Evolutionary conservation across 1,140 invertebrate genomes (phyloP).

Genomic region (Drosophila truncata): DNA sequence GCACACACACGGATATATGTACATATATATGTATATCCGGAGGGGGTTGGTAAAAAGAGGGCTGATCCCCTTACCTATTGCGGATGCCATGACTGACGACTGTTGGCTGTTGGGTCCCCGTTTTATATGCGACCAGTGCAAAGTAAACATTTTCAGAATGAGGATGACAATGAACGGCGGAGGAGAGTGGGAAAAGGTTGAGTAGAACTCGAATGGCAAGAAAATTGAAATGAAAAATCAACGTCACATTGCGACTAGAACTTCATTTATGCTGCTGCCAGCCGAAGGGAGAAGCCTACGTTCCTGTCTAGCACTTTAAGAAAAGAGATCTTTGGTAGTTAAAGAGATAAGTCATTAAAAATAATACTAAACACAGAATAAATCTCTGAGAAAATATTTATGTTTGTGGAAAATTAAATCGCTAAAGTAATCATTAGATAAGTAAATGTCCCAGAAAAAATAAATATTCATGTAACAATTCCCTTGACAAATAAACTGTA

Average conservation of each 20-base stretch:
- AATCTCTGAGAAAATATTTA: rapidly evolving
- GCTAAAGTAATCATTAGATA: not conserved
- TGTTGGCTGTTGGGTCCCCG: conserved; percentile 33
- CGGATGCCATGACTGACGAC: conserved; percentile 60
- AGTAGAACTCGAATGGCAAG: conserved; percentile 47
- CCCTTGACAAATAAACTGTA: no score
- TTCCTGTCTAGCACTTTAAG: conserved; percentile 7
- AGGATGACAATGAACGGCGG: conserved; percentile 28
- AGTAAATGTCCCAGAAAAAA: no score
- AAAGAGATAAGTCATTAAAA: not conserved
- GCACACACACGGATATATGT: not conserved
- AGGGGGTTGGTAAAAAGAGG: conserved; percentile 1
- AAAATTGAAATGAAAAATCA: conserved; percentile 79
- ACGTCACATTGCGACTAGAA: conserved; percentile 56
- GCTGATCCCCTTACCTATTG: conserved; percentile 42
- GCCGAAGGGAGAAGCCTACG: conserved; percentile 8
- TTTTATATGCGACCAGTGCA: conserved; percentile 77
- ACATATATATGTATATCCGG: not conserved
- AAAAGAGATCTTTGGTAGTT: not conserved
- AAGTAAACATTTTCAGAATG: conserved; percentile 68
- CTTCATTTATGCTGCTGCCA: conserved; percentile 41
- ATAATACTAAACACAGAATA: no score
- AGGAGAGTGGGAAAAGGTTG: conserved; percentile 4
- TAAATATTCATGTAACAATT: no score
- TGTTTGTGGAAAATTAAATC: not conserved